A percentile compares a stretch with the other conserved stretches of the same genome.
Conservation (phyloP, 2,113 vertebrate species). For the Spea multiplicata region DNA sequence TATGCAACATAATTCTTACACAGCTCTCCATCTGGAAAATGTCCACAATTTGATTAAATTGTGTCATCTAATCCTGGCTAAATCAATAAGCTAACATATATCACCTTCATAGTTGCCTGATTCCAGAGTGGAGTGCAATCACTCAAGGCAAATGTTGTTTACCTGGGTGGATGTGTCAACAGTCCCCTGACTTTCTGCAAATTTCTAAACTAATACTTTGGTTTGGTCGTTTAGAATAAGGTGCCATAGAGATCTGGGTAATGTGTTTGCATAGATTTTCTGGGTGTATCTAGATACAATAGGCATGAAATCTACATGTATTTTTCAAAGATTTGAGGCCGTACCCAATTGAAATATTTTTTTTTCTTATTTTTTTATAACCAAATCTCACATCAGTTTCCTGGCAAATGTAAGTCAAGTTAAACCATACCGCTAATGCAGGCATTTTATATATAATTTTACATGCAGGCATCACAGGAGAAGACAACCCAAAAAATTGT, state of each 20-base stretch:
- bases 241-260: too few relatives aligned
- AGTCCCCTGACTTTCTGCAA: background rate
- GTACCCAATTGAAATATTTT: too few relatives aligned
- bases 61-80: constrained; percentile 22
- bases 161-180: background rate
- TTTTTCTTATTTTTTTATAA: too few relatives aligned
- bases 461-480: background rate
- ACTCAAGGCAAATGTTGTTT: constrained; percentile 6
- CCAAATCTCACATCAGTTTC: constrained; percentile 2
- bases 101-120: constrained; percentile 7
- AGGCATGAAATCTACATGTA: too few relatives aligned
- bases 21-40: constrained; percentile 14
- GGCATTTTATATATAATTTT: background rate
- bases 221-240: too few relatives aligned
- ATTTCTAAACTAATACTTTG: too few relatives aligned
- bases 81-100: constrained; percentile 41
- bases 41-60: constrained; percentile 40
- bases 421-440: background rate
- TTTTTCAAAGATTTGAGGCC: too few relatives aligned
- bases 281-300: too few relatives aligned
- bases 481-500: background rate
- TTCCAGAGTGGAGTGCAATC: background rate
- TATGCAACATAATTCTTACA: constrained; percentile 21
- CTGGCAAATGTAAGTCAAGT: constrained; percentile 27
- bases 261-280: too few relatives aligned